Evolutionary conservation across 1,140 invertebrate genomes (phyloP).

Genomic region (Gyrodactylus bullatarudis): DNA sequence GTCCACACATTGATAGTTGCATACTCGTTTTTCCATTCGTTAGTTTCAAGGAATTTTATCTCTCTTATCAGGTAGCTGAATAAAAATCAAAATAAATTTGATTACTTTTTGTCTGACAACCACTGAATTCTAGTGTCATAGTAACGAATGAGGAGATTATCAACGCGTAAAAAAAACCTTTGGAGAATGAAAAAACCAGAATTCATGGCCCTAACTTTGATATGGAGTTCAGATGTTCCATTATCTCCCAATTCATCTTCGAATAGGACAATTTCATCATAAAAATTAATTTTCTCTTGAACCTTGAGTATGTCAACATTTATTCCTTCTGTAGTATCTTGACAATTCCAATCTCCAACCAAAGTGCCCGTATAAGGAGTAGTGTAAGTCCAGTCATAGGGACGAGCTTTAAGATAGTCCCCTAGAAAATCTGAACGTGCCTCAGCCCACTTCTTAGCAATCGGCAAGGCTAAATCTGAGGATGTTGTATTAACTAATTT

Average conservation of each 20-base stretch:
- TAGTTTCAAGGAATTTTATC: neutral
- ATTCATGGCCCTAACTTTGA: neutral
- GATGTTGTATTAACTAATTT: neutral
- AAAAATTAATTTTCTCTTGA: conserved; percentile 66
- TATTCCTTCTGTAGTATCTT: conserved; percentile 36
- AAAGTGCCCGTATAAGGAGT: conserved; percentile 57
- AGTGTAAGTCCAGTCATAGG: conserved; percentile 94
- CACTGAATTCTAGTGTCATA: neutral
- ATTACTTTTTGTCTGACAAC: neutral
- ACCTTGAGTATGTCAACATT: conserved; percentile 56
- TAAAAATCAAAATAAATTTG: neutral
- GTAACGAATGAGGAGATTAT: neutral
- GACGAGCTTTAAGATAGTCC: conserved; percentile 17
- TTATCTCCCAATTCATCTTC: conserved; percentile 96
- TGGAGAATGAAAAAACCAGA: neutral
- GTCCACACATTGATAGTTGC: neutral
- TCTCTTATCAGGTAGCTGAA: too few species aligned
- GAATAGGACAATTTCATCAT: conserved; percentile 60
- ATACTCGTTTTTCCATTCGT: neutral
- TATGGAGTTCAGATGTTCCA: conserved; percentile 23
- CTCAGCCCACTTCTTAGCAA: neutral
- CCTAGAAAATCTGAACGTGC: neutral
- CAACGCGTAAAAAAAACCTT: conserved; percentile 6
- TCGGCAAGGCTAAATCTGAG: neutral
- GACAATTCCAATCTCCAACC: conserved; percentile 22